Conservation (phyloP, 2,888 invertebrate genomes). For the Saturnia pavonia region DNA sequence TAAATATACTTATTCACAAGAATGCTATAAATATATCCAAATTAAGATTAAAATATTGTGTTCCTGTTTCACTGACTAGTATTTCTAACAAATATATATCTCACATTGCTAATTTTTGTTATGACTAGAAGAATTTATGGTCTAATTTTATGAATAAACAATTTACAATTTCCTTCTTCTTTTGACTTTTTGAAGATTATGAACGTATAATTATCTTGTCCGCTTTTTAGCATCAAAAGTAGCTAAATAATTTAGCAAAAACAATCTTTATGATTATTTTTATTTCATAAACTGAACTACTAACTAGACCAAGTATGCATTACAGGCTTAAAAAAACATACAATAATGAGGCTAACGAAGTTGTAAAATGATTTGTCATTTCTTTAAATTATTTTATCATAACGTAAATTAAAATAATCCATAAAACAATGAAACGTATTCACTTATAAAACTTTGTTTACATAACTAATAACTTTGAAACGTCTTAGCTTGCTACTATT, state of each 20-base stretch:
- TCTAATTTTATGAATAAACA: not conserved
- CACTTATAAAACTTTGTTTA: not conserved
- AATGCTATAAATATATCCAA: not conserved
- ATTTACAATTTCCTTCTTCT: too few species aligned
- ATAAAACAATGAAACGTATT: not conserved
- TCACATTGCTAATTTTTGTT: not conserved
- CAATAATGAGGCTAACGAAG: not conserved
- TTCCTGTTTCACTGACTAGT: not conserved
- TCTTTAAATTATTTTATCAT: conserved; percentile 5
- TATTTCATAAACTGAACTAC: not conserved
- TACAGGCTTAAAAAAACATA: not conserved
- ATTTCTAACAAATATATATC: not conserved
- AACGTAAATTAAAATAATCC: not conserved
- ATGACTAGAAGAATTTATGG: not conserved
- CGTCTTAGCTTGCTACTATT: not conserved
- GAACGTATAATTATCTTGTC: not conserved
- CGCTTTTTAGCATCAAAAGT: not conserved
- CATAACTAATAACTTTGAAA: conserved; percentile 1
- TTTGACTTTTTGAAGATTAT: not conserved
- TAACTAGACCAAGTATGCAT: not conserved
- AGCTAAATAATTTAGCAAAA: not conserved
- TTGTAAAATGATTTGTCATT: not conserved
- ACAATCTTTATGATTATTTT: too few species aligned
- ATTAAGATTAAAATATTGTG: not conserved
- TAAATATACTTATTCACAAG: not conserved